Evolutionary conservation across 35 echinoderm and acorn worm genomes (phyloP), one percentile per base, ranked within the genome.

Genomic region (Ophiothrix spiculata): DNA sequence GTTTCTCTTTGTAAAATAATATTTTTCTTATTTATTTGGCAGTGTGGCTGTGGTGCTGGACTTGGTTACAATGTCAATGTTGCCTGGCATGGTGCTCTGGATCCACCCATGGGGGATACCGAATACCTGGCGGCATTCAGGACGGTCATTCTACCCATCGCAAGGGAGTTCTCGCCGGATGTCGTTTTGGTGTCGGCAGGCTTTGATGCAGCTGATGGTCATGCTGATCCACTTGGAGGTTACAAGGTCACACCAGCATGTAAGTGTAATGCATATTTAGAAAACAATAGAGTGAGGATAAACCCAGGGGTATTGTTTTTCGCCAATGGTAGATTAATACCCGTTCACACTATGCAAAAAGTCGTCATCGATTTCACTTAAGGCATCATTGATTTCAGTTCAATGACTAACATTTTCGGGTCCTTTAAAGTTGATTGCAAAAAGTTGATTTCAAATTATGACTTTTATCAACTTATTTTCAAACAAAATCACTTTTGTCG

Each of bases 101-200:
- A 93, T 21, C 95, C 95, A 6, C 91, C 95, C 11, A 93, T 97
- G 84, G 91, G 91, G 1, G 95, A 97, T 64, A 81, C 81, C 16
- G 95, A 97, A 73, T 97, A 97, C 78, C 85, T 97, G 39, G 95
- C 95, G 40, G 95, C 95, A 16, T 97, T 97, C 69, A 97, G 96
- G 85, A 75, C 92, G 46, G 83, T 99, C 25, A 89, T 99, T 42
- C 86, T 99, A 54, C 96, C 96, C 4, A 91, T 99, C 12, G 96
- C 96, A 17, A 56, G 81, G 12, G 96, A 99, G 76, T 99, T 99
- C 33, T 99, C 96, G 15, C 96, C 96, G 32, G 96, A 99, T 77
- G 92, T 99, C 28, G 83, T 99, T 32, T 56, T 99, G 79, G 96
- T 99, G 25, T 99, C 96, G 2, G 77, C 91, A 79, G 96, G 96